phyloP scores from a whole-genome alignment of 2,113 vertebrate species.

The Pontoporia blainvillei region DNA sequence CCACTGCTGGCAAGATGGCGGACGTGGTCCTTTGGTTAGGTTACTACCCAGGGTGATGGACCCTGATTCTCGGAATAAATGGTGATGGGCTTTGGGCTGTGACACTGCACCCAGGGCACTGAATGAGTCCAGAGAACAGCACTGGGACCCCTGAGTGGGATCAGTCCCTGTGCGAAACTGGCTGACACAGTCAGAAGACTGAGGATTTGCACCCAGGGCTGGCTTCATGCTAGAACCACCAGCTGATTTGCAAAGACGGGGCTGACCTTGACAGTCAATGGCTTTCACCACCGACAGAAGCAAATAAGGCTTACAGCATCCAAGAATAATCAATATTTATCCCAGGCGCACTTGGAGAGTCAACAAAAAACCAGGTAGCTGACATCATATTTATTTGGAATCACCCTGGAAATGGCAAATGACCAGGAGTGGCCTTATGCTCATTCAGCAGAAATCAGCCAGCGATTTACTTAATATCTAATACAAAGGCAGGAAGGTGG shows the following conservation, averaged over 20 bases:
- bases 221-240: neutral
- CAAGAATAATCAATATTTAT: neutral
- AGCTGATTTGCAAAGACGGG: neutral
- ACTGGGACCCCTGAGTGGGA: accelerated
- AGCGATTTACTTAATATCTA: neutral
- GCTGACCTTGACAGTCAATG: neutral
- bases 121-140: accelerated
- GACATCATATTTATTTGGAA: neutral
- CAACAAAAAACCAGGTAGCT: neutral
- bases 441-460: neutral
- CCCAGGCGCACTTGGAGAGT: neutral
- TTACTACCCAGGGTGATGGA: accelerated
- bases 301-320: neutral
- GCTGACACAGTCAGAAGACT: neutral
- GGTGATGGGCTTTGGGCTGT: accelerated
- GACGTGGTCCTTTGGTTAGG: neutral
- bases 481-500: neutral
- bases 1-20: accelerated
- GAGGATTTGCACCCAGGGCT: neutral
- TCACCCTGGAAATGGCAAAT: neutral
- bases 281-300: neutral
- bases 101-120: accelerated
- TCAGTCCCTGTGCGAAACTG: neutral
- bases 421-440: neutral
- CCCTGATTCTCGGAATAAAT: accelerated